phyloP scores from a whole-genome alignment of 1,140 invertebrate species.

The Drosophila takahashii region DNA sequence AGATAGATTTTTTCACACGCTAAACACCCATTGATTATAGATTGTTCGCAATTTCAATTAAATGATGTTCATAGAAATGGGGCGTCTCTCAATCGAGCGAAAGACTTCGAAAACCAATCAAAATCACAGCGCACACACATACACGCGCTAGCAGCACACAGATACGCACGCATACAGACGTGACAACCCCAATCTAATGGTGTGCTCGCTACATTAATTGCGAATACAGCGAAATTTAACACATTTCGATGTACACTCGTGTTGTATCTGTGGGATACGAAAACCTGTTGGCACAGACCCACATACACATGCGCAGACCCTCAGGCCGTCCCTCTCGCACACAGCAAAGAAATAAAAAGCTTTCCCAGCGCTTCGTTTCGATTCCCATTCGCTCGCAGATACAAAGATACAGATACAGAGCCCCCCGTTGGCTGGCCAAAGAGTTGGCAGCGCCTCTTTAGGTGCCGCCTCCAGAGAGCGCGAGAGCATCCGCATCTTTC shows the following conservation, averaged over 20 bases:
- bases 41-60: slow-evolving; percentile 24
- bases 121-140: slow-evolving; percentile 67
- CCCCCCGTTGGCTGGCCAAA: slow-evolving; percentile 58
- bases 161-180: slow-evolving; percentile 12
- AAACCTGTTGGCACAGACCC: slow-evolving; percentile 66
- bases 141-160: slow-evolving; percentile 23
- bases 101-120: slow-evolving; percentile 77
- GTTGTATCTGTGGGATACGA: slow-evolving; percentile 63
- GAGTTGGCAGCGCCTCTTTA: slow-evolving; percentile 61
- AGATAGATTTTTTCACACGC: slow-evolving; percentile 20
- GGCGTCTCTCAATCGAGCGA: slow-evolving; percentile 46
- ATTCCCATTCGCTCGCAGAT: slow-evolving; percentile 68
- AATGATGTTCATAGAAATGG: slow-evolving; percentile 26
- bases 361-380: slow-evolving; percentile 44
- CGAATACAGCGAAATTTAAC: slow-evolving; percentile 70
- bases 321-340: slow-evolving; percentile 39
- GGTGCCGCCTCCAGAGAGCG: slow-evolving; percentile 59
- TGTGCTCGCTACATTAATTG: slow-evolving; percentile 63
- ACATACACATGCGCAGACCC: slow-evolving; percentile 29
- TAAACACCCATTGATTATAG: slow-evolving; percentile 17
- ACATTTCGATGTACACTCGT: slow-evolving; percentile 50
- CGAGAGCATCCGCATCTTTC: slow-evolving; percentile 28
- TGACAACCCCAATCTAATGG: slow-evolving; percentile 45
- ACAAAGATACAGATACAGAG: slow-evolving; percentile 63
- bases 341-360: slow-evolving; percentile 43